Conservation (phyloP, 2,797 vertebrate genomes). For the Phoeniculus purpureus region DNA sequence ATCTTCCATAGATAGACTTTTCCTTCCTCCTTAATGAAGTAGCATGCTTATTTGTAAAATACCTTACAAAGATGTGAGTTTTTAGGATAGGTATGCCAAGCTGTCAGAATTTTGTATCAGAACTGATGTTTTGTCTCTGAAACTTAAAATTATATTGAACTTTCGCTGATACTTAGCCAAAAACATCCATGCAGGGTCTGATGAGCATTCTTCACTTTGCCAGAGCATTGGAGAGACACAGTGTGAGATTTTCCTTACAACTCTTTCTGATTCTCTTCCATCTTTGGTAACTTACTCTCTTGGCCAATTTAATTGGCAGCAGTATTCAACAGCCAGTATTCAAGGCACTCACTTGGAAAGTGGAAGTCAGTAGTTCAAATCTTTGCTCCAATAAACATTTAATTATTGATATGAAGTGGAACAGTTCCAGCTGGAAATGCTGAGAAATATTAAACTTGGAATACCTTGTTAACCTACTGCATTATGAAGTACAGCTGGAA, state of each 20-base stretch:
- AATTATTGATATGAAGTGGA: conserved; percentile 35
- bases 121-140: neutral
- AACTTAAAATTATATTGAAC: neutral
- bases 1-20: neutral
- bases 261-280: neutral
- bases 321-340: neutral
- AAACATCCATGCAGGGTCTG: neutral
- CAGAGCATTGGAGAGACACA: neutral
- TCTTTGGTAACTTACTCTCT: neutral
- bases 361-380: neutral
- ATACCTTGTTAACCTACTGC: neutral
- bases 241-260: neutral
- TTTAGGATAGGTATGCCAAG: neutral
- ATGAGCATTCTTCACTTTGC: neutral
- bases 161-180: neutral
- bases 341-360: neutral
- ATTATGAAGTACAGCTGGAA: neutral
- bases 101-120: neutral
- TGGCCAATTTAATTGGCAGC: neutral
- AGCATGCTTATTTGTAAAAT: neutral
- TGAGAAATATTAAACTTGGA: neutral
- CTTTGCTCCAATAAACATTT: conserved; percentile 32
- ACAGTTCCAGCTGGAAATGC: neutral
- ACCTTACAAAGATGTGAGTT: neutral
- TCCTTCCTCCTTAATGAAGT: neutral